Evolutionary conservation across 2,888 invertebrate species (phyloP).

Genomic region (Xanthia icteritia): DNA sequence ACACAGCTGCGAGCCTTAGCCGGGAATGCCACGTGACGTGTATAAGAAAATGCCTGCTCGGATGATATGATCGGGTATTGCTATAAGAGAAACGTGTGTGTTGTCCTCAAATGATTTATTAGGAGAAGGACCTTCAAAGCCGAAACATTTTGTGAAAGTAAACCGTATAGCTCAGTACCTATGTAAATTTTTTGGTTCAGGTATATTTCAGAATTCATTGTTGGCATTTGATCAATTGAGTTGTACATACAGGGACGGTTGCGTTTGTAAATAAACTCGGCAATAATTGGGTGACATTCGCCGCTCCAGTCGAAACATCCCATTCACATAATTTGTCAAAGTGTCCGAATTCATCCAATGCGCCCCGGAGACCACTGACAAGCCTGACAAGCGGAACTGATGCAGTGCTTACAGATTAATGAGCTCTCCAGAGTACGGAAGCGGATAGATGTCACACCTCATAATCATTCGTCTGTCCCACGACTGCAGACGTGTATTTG

Average conservation of each 20-base stretch:
- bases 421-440: slow-evolving; percentile 32
- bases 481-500: slow-evolving; percentile 19
- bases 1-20: slow-evolving; percentile 67
- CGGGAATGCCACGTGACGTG: slow-evolving; percentile 42
- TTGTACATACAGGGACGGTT: background rate
- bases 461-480: slow-evolving; percentile 37
- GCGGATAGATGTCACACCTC: slow-evolving; percentile 48
- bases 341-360: slow-evolving; percentile 39
- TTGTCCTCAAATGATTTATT: slow-evolving; percentile 25
- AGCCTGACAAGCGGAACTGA: slow-evolving; percentile 56
- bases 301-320: slow-evolving; percentile 17
- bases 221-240: background rate
- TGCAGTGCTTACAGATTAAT: slow-evolving; percentile 58
- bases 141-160: background rate
- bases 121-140: background rate
- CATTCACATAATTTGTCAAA: slow-evolving; percentile 47
- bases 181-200: background rate
- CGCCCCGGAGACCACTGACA: slow-evolving; percentile 47
- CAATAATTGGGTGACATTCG: background rate
- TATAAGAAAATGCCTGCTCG: slow-evolving; percentile 44
- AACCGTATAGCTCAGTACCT: background rate
- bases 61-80: slow-evolving; percentile 14
- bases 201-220: background rate
- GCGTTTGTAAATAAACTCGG: background rate
- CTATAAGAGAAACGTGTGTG: background rate